phyloP scores from a whole-genome alignment of 2,888 invertebrate species.

The Mesorhabditis spiculigera region DNA sequence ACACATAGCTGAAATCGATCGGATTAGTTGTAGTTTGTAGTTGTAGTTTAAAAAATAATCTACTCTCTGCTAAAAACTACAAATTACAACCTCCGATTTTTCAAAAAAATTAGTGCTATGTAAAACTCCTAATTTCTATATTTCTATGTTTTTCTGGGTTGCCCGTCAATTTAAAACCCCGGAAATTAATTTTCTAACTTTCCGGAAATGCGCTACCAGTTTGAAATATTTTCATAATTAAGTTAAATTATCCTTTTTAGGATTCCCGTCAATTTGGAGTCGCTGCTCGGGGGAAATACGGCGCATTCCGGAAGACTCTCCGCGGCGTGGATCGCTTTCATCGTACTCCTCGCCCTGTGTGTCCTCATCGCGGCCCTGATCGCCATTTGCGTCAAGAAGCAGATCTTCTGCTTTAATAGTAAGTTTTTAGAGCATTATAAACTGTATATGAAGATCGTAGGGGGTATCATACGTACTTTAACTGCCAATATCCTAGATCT shows the following conservation, averaged over 20 bases:
- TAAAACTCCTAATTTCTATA: too few relatives aligned
- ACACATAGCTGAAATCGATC: too few relatives aligned
- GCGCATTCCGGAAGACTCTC: conserved; percentile 26
- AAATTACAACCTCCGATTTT: too few relatives aligned
- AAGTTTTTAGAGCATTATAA: conserved; percentile 3
- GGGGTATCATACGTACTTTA: too few relatives aligned
- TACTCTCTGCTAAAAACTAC: too few relatives aligned
- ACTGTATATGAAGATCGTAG: too few relatives aligned
- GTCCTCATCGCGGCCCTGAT: conserved; percentile 25
- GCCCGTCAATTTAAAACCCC: too few relatives aligned
- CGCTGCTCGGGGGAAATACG: conserved; percentile 47
- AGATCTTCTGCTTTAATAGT: conserved; percentile 35
- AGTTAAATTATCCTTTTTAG: conserved; percentile 26
- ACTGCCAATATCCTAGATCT: too few relatives aligned
- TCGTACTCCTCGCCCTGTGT: conserved; percentile 21
- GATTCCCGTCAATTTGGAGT: conserved; percentile 50
- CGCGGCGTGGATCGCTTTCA: conserved; percentile 29
- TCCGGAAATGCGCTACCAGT: not conserved
- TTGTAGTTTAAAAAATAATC: too few relatives aligned
- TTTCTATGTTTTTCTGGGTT: too few relatives aligned
- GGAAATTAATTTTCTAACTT: not conserved
- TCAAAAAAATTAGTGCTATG: too few relatives aligned
- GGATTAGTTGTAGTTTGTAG: too few relatives aligned
- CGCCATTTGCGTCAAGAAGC: conserved; percentile 38
- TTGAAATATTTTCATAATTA: not conserved